Percentiles rank a stretch among this genome's conserved stretches.
Conservation (phyloP, 2,888 invertebrate species). For the Lottia gigantea region DNA sequence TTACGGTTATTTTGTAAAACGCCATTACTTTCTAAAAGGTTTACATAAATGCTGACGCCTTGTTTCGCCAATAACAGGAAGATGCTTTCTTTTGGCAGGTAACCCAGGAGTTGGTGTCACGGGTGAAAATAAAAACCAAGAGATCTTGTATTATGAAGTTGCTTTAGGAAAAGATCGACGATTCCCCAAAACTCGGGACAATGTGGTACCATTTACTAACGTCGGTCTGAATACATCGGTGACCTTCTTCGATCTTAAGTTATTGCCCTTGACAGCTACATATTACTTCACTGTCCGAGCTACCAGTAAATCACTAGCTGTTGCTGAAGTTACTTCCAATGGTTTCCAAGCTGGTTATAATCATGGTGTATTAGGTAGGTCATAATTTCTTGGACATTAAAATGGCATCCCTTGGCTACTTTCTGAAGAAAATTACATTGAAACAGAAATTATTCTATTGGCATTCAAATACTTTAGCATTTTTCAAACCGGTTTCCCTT, state of each 20-base stretch:
- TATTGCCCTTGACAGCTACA: constrained; percentile 31
- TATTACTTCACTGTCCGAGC: constrained; percentile 52
- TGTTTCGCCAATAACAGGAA: background rate
- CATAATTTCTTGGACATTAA: too few species aligned
- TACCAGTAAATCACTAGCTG: constrained; percentile 37
- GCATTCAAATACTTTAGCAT: too few species aligned
- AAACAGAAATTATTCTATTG: too few species aligned
- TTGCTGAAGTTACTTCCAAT: constrained; percentile 43
- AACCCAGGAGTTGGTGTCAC: constrained; percentile 32
- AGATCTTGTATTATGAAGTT: constrained; percentile 43
- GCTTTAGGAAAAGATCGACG: constrained; percentile 49
- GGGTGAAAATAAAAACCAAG: constrained; percentile 32
- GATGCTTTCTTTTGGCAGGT: constrained; percentile 24
- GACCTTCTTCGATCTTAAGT: constrained; percentile 39
- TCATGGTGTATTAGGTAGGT: constrained; percentile 34
- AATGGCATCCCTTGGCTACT: too few species aligned
- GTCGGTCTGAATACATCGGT: constrained; percentile 41
- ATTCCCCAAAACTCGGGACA: constrained; percentile 40
- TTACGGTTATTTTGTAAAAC: too few species aligned
- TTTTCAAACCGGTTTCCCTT: too few species aligned
- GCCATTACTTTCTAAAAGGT: too few species aligned
- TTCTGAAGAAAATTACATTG: too few species aligned
- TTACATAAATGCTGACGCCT: too few species aligned
- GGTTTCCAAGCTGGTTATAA: constrained; percentile 46
- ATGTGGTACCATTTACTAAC: constrained; percentile 46